Base-by-base conservation (phyloP, 2,888 invertebrate species). In the Amblyjoppa fuscipennis region DNA sequence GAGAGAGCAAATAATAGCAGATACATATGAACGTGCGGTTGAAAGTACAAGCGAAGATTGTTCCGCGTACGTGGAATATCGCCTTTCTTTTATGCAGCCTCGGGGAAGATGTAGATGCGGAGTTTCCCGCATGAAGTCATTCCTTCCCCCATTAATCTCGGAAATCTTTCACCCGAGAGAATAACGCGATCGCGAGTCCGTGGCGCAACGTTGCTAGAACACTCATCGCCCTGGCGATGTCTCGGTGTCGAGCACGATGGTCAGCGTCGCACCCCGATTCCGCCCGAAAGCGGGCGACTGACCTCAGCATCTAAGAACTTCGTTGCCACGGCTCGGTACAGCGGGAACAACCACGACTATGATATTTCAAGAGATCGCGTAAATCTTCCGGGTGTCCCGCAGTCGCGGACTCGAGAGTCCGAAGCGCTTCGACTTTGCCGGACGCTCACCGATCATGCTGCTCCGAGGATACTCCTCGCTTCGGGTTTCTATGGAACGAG, bases 331-430 rank as follows among this genome's bases (percentile, higher is more conserved):
- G 61, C 5, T 64, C 31, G 56, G 11, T 28, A 25, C 73, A 49
- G 20, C 28, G 45, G 7, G 53, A 49, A 70, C 78, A 56, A 71
- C 56, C n/a, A 75, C 53, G 78, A 70, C 70, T 76, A 76, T 68
- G 68, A 69, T 83, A 85, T 88, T 87, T 84, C 83, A 80, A 81
- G 77, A 83, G 83, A 85, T 88, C 86, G 80, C 83, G 86, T 86
- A 87, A 88, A 86, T 86, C 83, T 86, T 71, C 61, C 61, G 66
- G 71, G 77, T 82, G 77, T 81, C 77, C 73, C 56, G 68, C 41
- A 5, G 38, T 51, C 31, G 41, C 53, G 41, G 68, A 74, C 71
- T 69, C 77, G 56, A 64, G 59, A 45, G 51, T 73, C 51, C 41
- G 25, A 49, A 31, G 73, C 13, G 68, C 41, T 69, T 74, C 73